Conservation (phyloP, 1,140 invertebrate species). For the Trichonephila inaurata region DNA sequence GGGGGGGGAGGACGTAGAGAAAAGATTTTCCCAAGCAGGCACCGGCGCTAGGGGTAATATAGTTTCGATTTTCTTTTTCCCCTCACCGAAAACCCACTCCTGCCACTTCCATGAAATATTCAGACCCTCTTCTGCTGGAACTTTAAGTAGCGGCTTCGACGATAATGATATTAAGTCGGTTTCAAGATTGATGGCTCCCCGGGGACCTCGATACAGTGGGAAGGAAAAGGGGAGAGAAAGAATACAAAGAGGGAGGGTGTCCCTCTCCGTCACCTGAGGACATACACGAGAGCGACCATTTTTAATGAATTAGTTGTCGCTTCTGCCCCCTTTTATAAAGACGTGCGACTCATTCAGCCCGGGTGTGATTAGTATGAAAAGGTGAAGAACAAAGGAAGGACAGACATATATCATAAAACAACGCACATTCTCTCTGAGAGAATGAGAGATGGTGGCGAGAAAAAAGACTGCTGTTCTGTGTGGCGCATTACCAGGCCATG, state of each 20-base stretch:
- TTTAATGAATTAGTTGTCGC: constrained; percentile 74
- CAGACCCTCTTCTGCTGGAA: constrained; percentile 68
- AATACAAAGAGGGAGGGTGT: constrained; percentile 10
- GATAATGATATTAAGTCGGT: constrained; percentile 76
- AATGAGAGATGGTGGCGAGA: neutral
- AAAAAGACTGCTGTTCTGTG: neutral
- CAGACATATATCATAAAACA: constrained; percentile 44
- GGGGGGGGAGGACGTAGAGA: neutral
- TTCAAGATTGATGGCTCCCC: constrained; percentile 73
- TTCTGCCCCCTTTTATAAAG: constrained; percentile 46
- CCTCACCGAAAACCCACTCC: constrained; percentile 51
- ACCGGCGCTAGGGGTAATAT: constrained; percentile 58
- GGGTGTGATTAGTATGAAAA: constrained; percentile 57
- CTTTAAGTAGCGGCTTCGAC: constrained; percentile 74
- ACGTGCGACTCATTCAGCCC: constrained; percentile 45
- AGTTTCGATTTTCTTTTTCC: constrained; percentile 74
- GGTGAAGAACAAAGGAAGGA: constrained; percentile 16
- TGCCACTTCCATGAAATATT: constrained; percentile 72
- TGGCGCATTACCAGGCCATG: constrained; percentile 3
- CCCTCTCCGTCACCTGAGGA: constrained; percentile 61
- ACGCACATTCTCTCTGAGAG: neutral
- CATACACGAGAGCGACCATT: constrained; percentile 34
- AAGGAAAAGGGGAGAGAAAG: neutral
- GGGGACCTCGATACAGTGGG: constrained; percentile 33
- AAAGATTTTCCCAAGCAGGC: neutral